These are phyloP conservation scores for Hippocampus barbouri DNA, from an alignment of 2,113 vertebrate genomes.

Conservation along the genomic window DNA sequence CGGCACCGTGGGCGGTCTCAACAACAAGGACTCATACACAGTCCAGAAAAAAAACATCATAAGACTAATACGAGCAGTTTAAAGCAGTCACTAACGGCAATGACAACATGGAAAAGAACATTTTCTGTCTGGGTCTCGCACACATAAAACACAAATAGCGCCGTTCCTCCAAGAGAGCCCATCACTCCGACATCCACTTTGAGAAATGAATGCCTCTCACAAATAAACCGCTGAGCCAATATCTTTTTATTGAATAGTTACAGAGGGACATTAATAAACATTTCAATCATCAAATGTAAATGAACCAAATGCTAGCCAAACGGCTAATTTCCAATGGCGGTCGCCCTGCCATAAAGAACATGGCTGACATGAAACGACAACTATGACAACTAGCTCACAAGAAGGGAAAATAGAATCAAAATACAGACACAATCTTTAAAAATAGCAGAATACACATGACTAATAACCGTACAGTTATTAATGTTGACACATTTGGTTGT, in stretches of 20 bases:
- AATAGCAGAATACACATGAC: too few relatives aligned
- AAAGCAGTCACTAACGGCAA: background rate
- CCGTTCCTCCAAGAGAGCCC: too few relatives aligned
- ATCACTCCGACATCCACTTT: background rate
- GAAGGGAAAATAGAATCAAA: too few relatives aligned
- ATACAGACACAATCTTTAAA: too few relatives aligned
- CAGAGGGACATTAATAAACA: too few relatives aligned
- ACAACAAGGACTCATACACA: background rate
- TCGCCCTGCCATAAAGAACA: too few relatives aligned
- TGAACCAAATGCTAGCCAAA: too few relatives aligned
- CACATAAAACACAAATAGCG: background rate
- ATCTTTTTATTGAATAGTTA: too few relatives aligned
- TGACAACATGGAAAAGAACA: background rate
- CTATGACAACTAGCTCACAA: background rate
- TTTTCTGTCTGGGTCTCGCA: background rate
- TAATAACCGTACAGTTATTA: too few relatives aligned
- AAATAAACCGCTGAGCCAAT: background rate
- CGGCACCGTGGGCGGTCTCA: conserved; percentile 27
- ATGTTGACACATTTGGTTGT: too few relatives aligned
- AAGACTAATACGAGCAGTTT: background rate
- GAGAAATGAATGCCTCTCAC: background rate
- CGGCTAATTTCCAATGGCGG: too few relatives aligned
- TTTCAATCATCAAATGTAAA: too few relatives aligned
- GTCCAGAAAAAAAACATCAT: background rate
- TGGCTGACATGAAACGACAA: background rate